Evolutionary conservation across 2,113 vertebrate genomes (phyloP).

Genomic region (Telmatochromis brichardi): DNA sequence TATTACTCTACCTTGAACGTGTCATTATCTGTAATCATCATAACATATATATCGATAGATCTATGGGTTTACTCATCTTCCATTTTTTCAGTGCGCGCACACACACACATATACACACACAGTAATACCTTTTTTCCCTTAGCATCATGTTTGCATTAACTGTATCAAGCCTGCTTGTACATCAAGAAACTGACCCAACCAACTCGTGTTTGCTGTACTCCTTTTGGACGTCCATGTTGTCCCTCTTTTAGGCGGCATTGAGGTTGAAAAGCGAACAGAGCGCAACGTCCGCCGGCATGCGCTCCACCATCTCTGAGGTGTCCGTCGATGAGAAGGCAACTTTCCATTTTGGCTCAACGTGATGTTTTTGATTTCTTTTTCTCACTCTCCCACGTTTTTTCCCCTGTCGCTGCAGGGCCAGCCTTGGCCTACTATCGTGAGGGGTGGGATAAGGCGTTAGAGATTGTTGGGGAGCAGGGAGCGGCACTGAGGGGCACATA

Average conservation of each 20-base stretch:
- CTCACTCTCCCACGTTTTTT: not conserved
- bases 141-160: constrained; percentile 4
- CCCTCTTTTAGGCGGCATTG: not conserved
- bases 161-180: constrained; percentile 41
- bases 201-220: not conserved
- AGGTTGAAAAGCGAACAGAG: not conserved
- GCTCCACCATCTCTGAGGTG: constrained; percentile 2
- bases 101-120: not conserved
- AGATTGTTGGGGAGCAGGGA: not conserved
- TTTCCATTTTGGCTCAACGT: not conserved
- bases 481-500: not conserved
- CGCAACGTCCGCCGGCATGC: not conserved
- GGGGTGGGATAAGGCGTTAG: not conserved
- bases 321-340: constrained; percentile 7
- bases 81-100: not conserved
- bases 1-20: constrained; percentile 40
- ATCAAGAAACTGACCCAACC: constrained; percentile 10
- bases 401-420: not conserved
- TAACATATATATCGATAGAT: constrained; percentile 32
- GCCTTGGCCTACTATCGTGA: not conserved
- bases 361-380: not conserved
- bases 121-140: not conserved
- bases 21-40: not conserved
- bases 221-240: not conserved
- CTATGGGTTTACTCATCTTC: constrained; percentile 10